Conservation (phyloP, 92 coral and sea anemone genomes). For the Scolanthus callimorphus region DNA sequence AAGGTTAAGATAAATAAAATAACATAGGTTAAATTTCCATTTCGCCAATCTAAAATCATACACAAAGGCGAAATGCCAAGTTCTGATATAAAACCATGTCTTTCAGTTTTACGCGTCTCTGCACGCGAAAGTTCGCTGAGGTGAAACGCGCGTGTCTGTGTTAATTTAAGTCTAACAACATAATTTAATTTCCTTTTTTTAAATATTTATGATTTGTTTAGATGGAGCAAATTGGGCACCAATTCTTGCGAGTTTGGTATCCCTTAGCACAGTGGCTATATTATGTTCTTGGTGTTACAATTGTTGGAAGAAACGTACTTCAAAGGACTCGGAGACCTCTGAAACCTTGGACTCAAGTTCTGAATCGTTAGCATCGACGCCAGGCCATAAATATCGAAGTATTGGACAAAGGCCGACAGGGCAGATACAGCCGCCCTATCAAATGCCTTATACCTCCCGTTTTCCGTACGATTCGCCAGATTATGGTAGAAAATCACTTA, state of each 20-base stretch:
- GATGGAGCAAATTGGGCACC: too few species aligned
- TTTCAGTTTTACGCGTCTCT: too few species aligned
- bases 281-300: conserved; percentile 90
- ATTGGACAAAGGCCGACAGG: conserved; percentile 34
- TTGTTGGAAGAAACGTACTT: conserved; percentile 72
- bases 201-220: too few species aligned
- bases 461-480: conserved; percentile 46
- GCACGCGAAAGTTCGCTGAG: too few species aligned
- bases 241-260: conserved; percentile 78
- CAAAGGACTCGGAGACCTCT: conserved; percentile 42
- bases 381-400: conserved; percentile 51
- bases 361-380: conserved; percentile 32
- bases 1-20: too few species aligned
- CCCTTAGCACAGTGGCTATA: conserved; percentile 62
- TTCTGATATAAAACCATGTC: too few species aligned
- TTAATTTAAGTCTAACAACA: too few species aligned
- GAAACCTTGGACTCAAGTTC: conserved; percentile 58
- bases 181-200: too few species aligned
- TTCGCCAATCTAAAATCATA: too few species aligned
- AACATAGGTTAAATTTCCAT: too few species aligned
- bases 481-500: conserved; percentile 52
- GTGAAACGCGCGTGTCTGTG: too few species aligned
- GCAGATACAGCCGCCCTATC: conserved; percentile 50
- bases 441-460: conserved; percentile 27
- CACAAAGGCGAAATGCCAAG: too few species aligned